phyloP scores from a whole-genome alignment of 1,140 invertebrate species.

The Ceratina calcarata region DNA sequence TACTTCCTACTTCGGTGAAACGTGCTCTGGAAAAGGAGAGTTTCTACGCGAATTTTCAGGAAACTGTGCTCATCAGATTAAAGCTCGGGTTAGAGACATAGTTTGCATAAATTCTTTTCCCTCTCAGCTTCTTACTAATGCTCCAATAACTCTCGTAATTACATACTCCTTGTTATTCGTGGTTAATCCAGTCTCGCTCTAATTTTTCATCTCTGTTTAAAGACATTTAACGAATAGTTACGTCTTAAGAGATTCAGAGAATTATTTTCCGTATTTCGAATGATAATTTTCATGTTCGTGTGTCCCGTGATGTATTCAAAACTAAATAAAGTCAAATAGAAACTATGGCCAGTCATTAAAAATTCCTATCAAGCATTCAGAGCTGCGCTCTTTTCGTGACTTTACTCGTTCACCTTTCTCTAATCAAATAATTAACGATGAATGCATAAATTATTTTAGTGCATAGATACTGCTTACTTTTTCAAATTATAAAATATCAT shows the following conservation, averaged over 20 bases:
- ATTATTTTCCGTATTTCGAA: background rate
- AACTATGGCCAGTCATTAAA: slow-evolving; percentile 17
- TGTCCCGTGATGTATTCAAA: background rate
- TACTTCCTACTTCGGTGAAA: background rate
- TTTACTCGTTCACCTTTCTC: too few species aligned
- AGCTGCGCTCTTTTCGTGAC: slow-evolving; percentile 21
- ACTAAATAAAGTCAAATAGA: background rate
- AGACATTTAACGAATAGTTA: background rate
- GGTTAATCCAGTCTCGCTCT: background rate
- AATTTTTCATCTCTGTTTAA: too few species aligned
- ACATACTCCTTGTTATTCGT: background rate
- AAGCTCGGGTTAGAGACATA: background rate
- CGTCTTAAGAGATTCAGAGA: background rate
- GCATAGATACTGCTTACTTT: too few species aligned
- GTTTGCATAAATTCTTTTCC: background rate
- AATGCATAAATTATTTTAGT: too few species aligned
- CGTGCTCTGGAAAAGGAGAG: too few species aligned
- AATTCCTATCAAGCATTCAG: background rate
- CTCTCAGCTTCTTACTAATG: background rate
- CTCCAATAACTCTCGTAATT: slow-evolving; percentile 36
- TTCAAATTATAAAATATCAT: too few species aligned
- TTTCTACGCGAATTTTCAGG: background rate
- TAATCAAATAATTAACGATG: background rate
- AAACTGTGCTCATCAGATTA: background rate
- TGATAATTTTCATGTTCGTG: background rate